Conservation (phyloP, 2,888 invertebrate genomes). For the Hololepta plana region DNA sequence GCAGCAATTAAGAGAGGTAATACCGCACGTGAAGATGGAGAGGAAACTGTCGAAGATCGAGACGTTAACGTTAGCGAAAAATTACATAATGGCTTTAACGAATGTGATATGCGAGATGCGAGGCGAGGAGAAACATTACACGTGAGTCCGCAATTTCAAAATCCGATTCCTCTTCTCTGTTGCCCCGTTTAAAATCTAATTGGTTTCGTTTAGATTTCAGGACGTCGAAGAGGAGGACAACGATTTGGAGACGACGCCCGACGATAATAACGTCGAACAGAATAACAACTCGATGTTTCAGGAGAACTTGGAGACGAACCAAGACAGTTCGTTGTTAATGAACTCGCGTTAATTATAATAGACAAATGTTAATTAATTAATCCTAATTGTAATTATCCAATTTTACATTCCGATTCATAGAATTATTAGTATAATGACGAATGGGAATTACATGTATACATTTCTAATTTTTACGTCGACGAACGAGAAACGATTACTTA, state of each 20-base stretch:
- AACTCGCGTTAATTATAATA: slow-evolving; percentile 9
- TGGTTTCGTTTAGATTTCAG: slow-evolving; percentile 25
- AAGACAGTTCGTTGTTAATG: slow-evolving; percentile 20
- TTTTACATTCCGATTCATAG: too few relatives aligned
- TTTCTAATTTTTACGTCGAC: too few relatives aligned
- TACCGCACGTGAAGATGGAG: slow-evolving; percentile 63
- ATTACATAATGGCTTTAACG: slow-evolving; percentile 67
- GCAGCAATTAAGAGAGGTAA: slow-evolving; percentile 56
- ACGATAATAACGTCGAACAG: slow-evolving; percentile 23
- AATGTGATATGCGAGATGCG: slow-evolving; percentile 65
- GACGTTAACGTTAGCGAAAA: slow-evolving; percentile 61
- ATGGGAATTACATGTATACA: too few relatives aligned
- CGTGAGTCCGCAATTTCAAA: slow-evolving; percentile 29
- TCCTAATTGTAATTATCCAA: too few relatives aligned
- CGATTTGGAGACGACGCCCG: slow-evolving; percentile 12
- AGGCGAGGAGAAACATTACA: slow-evolving; percentile 49
- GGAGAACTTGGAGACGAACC: slow-evolving; percentile 30
- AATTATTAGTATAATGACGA: too few relatives aligned
- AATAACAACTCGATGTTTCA: slow-evolving; percentile 37
- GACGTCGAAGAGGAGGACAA: slow-evolving; percentile 25
- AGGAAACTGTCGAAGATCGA: slow-evolving; percentile 63
- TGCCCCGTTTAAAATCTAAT: not conserved
- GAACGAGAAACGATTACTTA: too few relatives aligned
- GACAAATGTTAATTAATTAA: too few relatives aligned
- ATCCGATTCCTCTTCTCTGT: not conserved